Percentiles rank a stretch among this genome's conserved stretches.
Evolutionary conservation across 2,797 vertebrate genomes (phyloP).

Genomic region (Nannoperca obscura): DNA sequence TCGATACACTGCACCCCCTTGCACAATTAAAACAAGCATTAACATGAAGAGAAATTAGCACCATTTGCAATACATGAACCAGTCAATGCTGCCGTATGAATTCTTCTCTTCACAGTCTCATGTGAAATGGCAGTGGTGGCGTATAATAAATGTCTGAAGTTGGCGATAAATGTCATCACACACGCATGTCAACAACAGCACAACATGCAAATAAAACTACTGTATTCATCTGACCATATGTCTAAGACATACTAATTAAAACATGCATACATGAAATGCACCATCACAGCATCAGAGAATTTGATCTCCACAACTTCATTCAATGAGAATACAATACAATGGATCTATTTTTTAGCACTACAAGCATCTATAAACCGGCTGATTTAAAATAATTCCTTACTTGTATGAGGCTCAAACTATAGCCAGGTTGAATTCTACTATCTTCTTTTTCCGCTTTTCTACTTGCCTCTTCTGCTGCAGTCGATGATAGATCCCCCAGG

Average conservation of each 20-base stretch:
- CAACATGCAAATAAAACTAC: constrained; percentile 23
- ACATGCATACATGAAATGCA: background rate
- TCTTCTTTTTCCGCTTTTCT: constrained; percentile 46
- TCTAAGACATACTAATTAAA: constrained; percentile 14
- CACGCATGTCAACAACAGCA: background rate
- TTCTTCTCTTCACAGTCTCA: constrained; percentile 3
- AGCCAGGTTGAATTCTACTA: constrained; percentile 14
- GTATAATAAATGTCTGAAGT: constrained; percentile 32
- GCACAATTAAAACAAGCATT: constrained; percentile 32
- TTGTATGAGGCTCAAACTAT: constrained; percentile 56
- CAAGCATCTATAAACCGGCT: constrained; percentile 21
- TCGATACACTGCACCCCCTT: constrained; percentile 1
- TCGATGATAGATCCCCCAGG: constrained; percentile 71
- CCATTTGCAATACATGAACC: background rate
- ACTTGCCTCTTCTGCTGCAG: constrained; percentile 69
- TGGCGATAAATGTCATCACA: constrained; percentile 5
- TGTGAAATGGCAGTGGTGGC: constrained; percentile 19
- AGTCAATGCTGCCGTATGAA: constrained; percentile 20
- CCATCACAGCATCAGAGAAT: background rate
- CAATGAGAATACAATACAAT: background rate
- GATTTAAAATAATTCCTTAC: constrained; percentile 68
- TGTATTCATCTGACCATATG: constrained; percentile 17
- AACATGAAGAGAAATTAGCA: constrained; percentile 25
- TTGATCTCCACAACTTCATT: constrained; percentile 26
- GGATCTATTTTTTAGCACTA: constrained; percentile 2